Evolutionary conservation across 2,113 vertebrate species (phyloP), one percentile per base, ranked within the genome.

Genomic region (Cygnus atratus): DNA sequence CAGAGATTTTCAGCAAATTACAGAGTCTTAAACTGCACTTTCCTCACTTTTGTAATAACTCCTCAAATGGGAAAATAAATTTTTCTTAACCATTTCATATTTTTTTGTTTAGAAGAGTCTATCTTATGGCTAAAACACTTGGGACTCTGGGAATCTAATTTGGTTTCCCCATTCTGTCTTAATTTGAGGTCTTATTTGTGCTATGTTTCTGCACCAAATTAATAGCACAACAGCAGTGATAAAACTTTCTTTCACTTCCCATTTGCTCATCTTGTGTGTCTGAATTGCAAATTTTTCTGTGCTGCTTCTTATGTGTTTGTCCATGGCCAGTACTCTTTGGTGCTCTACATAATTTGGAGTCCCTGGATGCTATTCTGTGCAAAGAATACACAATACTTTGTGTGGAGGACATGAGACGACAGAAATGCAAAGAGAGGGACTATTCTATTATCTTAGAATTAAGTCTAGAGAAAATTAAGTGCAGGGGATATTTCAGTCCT

Each of bases 191-290:
- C 50, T 83, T 11, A 67, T 87, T 82, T 44, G 26, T 73, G n/a
- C 54, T 25, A 1, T 46, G 31, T 62, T 58, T 76, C 70, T 93
- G 73, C 92, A 62, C 33, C 28, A 71, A 81, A 61, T 8, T n/a
- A 55, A 31, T 18, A 86, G 54, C 43, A 77, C 48, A 77, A 21
- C 26, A 66, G 20, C 39, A 77, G 46, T 39, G 33, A n/a, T 21
- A 72, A 59, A 77, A 17, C 11, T 48, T 52, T 18, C 28, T 37
- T 22, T 74, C 35, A 39, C 13, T 58, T 66, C 24, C 29, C 7
- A 10, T 31, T 83, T 83, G 15, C 35, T 90, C 5, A 1, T 74
- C 26, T 74, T 0, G 0, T 67, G 1, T 39, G 67, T 52, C 61
- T 44, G 39, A 84, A 84, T 0, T 67, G 22, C 28, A 37, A 15